phyloP scores from a whole-genome alignment of 2,888 invertebrate species.

The Euproctis similis region DNA sequence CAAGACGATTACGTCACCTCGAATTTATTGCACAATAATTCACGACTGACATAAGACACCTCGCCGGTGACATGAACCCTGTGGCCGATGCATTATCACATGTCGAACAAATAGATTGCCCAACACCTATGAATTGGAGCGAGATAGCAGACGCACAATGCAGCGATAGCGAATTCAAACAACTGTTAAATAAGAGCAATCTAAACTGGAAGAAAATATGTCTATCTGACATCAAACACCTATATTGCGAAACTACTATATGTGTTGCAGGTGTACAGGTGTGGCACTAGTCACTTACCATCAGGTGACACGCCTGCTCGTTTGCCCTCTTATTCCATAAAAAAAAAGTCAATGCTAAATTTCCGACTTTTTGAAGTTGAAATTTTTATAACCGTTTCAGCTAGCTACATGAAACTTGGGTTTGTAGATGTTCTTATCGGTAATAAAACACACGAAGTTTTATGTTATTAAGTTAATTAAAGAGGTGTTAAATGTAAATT shows the following conservation, averaged over 20 bases:
- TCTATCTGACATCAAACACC: background rate
- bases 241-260: background rate
- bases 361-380: too few species aligned
- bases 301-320: too few species aligned
- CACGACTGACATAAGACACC: constrained; percentile 3
- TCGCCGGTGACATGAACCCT: constrained; percentile 2
- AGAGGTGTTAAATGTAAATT: too few species aligned
- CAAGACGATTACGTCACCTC: constrained; percentile 5
- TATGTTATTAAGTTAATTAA: too few species aligned
- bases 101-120: constrained; percentile 1
- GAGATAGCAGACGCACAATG: constrained; percentile 1
- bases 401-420: too few species aligned
- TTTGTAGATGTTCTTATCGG: too few species aligned
- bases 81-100: constrained; percentile 3
- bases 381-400: too few species aligned
- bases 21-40: constrained; percentile 4
- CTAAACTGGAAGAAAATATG: constrained; percentile 1
- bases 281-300: too few species aligned
- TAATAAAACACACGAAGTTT: too few species aligned
- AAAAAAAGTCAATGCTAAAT: too few species aligned
- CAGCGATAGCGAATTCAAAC: background rate
- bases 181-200: constrained; percentile 1
- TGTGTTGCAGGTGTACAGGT: too few species aligned
- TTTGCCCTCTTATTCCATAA: too few species aligned
- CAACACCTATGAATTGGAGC: constrained; percentile 1